Percentiles rank a stretch among this genome's conserved stretches.
Conservation (phyloP, 2,113 vertebrate species). For the Vulpes ferrilata region DNA sequence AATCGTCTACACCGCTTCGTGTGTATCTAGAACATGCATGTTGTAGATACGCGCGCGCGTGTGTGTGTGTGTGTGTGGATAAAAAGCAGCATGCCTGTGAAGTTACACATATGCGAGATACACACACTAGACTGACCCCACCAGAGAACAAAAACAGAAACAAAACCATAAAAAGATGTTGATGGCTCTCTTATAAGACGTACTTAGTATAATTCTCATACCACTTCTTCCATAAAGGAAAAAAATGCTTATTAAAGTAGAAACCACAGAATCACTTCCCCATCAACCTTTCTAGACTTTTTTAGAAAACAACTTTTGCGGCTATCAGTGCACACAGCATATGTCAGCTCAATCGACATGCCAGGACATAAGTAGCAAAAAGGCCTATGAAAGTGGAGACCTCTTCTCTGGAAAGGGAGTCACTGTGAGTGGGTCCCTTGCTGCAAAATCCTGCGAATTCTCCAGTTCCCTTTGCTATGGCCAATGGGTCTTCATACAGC, state of each 20-base stretch:
- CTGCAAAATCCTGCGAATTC: background rate
- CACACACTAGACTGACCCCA: background rate
- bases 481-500: background rate
- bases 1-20: conserved; percentile 54
- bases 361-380: background rate
- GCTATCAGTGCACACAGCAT: background rate
- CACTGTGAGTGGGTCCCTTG: background rate
- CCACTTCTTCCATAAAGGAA: conserved; percentile 66
- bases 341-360: background rate
- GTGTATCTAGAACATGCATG: background rate
- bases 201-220: background rate
- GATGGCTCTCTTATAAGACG: background rate
- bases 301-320: background rate
- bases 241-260: background rate
- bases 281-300: background rate
- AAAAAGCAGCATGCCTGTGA: background rate
- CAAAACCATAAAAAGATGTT: background rate
- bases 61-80: background rate
- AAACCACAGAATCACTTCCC: background rate
- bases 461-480: background rate
- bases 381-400: background rate
- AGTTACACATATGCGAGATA: background rate
- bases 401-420: background rate
- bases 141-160: conserved; percentile 58
- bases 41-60: background rate